phyloP scores from a whole-genome alignment of 2,797 vertebrate genomes.

The Chelon auratus region DNA sequence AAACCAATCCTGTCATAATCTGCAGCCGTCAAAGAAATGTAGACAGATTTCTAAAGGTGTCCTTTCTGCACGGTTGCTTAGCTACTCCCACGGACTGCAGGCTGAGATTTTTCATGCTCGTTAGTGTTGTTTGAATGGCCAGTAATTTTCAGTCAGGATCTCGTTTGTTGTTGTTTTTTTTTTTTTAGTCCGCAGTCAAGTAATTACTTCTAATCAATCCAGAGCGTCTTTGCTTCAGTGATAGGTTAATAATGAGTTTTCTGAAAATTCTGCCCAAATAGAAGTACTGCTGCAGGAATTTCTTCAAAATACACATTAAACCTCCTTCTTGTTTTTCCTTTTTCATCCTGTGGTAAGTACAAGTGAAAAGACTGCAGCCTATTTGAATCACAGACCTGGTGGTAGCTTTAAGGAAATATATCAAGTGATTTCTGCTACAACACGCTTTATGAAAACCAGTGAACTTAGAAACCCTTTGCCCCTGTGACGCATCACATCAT shows the following conservation, averaged over 20 bases:
- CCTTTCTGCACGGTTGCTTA: conserved; percentile 72
- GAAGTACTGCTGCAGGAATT: conserved; percentile 29
- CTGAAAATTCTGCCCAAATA: conserved; percentile 24
- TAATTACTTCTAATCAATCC: conserved; percentile 65
- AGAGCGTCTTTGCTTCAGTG: conserved; percentile 46
- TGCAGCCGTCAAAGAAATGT: conserved; percentile 73
- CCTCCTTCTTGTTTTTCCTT: conserved; percentile 17
- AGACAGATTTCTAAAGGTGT: conserved; percentile 72
- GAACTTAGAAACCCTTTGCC: conserved; percentile 68
- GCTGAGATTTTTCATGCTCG: conserved; percentile 66
- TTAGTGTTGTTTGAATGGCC: conserved; percentile 66
- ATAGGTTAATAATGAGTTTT: conserved; percentile 61
- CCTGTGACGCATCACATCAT: conserved; percentile 61
- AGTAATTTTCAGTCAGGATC: conserved; percentile 55
- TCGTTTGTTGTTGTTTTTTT: conserved; percentile 38
- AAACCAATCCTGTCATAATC: conserved; percentile 77
- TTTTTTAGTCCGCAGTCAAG: conserved; percentile 49
- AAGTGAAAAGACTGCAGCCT: conserved; percentile 26
- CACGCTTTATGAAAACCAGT: conserved; percentile 52
- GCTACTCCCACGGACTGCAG: conserved; percentile 71
- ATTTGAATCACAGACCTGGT: conserved; percentile 51
- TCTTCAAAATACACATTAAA: conserved; percentile 42
- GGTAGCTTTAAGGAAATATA: conserved; percentile 39
- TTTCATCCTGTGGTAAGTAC: conserved; percentile 23
- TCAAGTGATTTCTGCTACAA: conserved; percentile 47